Conservation (phyloP, 2,797 vertebrate genomes). For the Meda fulgida region DNA sequence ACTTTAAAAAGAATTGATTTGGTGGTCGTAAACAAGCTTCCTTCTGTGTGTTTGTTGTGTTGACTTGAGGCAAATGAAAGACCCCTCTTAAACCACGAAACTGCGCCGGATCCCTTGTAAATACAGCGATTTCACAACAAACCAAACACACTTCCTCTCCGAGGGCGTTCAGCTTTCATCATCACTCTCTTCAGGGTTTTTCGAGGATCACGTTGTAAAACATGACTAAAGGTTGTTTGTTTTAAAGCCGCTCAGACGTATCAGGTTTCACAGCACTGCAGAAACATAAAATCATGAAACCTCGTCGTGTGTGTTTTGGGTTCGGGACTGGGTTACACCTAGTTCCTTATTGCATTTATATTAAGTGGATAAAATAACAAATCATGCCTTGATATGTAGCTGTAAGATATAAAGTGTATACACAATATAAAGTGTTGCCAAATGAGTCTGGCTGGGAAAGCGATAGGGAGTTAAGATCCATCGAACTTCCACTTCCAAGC, state of each 20-base stretch:
- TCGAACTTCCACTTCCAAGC: not conserved
- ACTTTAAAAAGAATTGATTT: too few relatives aligned
- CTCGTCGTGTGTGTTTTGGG: constrained; percentile 41
- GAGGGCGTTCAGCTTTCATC: constrained; percentile 58
- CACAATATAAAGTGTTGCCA: not conserved
- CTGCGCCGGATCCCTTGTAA: not conserved
- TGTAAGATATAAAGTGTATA: too few relatives aligned
- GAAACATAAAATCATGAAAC: constrained; percentile 72
- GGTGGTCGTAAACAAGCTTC: too few relatives aligned
- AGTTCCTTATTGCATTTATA: not conserved
- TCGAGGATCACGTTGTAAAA: constrained; percentile 53
- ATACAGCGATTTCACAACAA: too few relatives aligned
- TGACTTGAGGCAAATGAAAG: not conserved
- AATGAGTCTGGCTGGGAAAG: not conserved
- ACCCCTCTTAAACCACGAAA: not conserved
- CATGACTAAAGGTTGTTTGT: constrained; percentile 56
- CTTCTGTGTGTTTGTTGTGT: too few relatives aligned
- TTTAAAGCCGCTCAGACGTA: constrained; percentile 28
- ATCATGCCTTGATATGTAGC: not conserved
- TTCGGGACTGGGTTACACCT: not conserved
- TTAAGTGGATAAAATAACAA: not conserved
- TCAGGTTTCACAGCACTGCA: constrained; percentile 65
- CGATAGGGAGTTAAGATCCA: not conserved
- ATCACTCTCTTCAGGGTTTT: constrained; percentile 53
- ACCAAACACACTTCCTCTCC: not conserved